Base-by-base conservation (phyloP, 2,888 invertebrate species). In the Tipula lateralis region DNA sequence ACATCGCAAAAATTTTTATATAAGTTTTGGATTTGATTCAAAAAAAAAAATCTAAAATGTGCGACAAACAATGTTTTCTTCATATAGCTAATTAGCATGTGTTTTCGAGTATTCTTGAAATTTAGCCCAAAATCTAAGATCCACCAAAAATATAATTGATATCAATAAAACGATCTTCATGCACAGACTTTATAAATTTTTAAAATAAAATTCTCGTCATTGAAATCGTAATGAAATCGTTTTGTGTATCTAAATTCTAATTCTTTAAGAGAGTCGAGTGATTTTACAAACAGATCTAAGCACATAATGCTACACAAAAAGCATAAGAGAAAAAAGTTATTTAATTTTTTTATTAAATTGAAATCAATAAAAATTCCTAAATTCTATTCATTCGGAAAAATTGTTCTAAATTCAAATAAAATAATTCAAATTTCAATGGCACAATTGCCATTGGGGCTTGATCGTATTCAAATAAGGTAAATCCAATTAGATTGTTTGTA, bases 291-390 rank as follows among this genome's bases (percentile, higher is more conserved):
- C 66, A 66, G 44, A 16, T 24, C 0, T 24, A 66, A 7, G 66
- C 66, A 39, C 13, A 66, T 66, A 66, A 66, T 66, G 66, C 24
- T 66, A 66, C 19, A 66, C 66, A 66, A 66, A 6, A 66, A 12
- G n/a, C n/a, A n/a, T n/a, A 66, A 66, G 44, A 44, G 12, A 36
- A 36, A 36, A 34, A 34, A 9, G 34, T n/a, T n/a, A n/a, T 34
- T 9, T 39, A 39, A 39, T 39, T 39, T 36, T 36, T 66, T 39
- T 39, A 13, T 13, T 66, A 66, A 66, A 82, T 82, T 30, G 30
- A 30, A 82, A 30, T 32, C 82, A 82, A 82, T 82, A 82, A 82
- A 82, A 82, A 82, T 82, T 82, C 82, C 82, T 82, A 82, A 82
- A 82, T 32, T 30, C 30, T 30, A 82, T 29, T 82, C 82, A 82